These are phyloP conservation scores for Coleophora flavipennella DNA, from an alignment of 2,888 invertebrate species.

Conservation along the genomic window DNA sequence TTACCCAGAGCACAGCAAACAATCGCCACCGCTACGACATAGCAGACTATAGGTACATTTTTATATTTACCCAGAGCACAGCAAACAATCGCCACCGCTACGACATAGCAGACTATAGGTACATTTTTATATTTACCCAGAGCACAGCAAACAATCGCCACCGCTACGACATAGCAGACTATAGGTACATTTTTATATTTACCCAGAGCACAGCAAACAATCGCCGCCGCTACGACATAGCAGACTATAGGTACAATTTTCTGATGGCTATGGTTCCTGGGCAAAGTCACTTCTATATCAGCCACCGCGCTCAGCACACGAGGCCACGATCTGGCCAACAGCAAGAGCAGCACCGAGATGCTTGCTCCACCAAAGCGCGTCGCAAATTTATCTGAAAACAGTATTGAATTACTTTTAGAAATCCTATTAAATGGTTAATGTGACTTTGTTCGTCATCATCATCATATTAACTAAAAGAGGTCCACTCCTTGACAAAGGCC, in stretches of 20 bases:
- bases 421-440: no score
- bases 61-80: neutral
- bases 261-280: neutral
- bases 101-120: constrained; percentile 3
- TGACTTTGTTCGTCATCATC: no score
- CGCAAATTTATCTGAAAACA: neutral
- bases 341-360: neutral
- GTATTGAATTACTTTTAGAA: no score
- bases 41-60: no score
- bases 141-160: no score
- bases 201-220: constrained; percentile 1
- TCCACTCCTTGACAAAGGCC: no score
- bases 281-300: neutral
- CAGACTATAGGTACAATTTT: neutral
- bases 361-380: neutral
- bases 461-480: no score
- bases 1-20: no score
- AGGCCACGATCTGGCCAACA: constrained; percentile 1
- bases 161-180: neutral
- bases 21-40: no score
- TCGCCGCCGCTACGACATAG: neutral
- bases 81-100: no score
- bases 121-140: constrained; percentile 1
- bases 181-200: neutral
- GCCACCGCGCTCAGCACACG: neutral